Percentiles rank a stretch among this genome's conserved stretches.
Conservation (phyloP, 2,797 vertebrate species). For the Karalla daura region DNA sequence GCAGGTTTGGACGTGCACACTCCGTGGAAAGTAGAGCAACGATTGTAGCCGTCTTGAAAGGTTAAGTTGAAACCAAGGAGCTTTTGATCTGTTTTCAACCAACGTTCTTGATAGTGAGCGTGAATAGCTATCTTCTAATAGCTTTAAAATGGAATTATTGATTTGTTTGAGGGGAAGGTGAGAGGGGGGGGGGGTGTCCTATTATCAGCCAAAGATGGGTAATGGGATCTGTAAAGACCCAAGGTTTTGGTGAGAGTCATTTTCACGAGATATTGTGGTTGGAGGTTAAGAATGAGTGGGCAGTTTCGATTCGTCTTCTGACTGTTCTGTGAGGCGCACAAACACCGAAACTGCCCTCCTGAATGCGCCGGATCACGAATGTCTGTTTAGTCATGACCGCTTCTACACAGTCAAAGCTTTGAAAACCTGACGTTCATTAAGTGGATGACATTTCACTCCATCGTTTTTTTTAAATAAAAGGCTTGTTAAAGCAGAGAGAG, state of each 20-base stretch:
- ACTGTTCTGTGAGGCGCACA: background rate
- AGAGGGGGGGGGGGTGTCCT: too few species aligned
- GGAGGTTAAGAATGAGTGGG: conserved; percentile 33
- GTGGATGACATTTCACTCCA: background rate
- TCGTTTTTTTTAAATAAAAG: background rate
- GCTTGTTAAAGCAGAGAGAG: background rate
- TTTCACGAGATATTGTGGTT: conserved; percentile 19
- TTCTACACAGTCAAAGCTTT: conserved; percentile 2
- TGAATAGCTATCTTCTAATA: conserved; percentile 18
- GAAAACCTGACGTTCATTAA: background rate
- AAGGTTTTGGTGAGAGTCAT: conserved; percentile 11
- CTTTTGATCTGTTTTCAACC: conserved; percentile 10
- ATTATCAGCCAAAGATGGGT: conserved; percentile 22
- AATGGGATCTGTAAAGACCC: conserved; percentile 25
- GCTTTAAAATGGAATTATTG: conserved; percentile 39
- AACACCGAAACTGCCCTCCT: conserved; percentile 40
- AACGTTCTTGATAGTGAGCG: background rate
- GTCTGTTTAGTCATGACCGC: conserved; percentile 20
- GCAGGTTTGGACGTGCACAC: conserved; percentile 58
- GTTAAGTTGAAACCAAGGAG: conserved; percentile 3
- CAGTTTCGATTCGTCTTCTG: conserved; percentile 42
- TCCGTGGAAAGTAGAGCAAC: conserved; percentile 37
- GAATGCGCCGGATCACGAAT: conserved; percentile 28
- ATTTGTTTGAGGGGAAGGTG: conserved; percentile 34
- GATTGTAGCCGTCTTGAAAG: conserved; percentile 22